Percentiles rank a stretch among this genome's conserved stretches.
These are phyloP conservation scores for Nymphicus hollandicus DNA, from an alignment of 2,113 vertebrate species.

Conservation along the genomic window DNA sequence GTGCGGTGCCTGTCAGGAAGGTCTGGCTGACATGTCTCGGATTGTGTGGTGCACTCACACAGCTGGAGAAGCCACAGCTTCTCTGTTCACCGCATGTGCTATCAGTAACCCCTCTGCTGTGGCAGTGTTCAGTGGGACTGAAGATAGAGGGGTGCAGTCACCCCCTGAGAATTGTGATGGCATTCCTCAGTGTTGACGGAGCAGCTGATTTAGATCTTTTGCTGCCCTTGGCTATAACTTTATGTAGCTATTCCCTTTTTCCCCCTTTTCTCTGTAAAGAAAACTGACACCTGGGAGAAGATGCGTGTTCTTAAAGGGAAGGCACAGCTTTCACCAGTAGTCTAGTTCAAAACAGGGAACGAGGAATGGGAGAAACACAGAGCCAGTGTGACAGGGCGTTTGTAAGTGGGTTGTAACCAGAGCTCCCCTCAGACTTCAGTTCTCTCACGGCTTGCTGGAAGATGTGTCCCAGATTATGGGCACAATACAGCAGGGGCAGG, in stretches of 20 bases:
- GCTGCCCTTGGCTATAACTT: background rate
- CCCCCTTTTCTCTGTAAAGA: background rate
- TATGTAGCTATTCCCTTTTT: background rate
- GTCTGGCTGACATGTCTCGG: background rate
- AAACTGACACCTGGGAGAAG: background rate
- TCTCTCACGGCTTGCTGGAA: background rate
- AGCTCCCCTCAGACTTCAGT: background rate
- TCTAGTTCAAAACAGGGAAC: background rate
- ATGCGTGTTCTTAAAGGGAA: background rate
- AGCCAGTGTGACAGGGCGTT: background rate
- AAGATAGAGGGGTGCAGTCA: background rate
- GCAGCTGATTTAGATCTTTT: background rate
- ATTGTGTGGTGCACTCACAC: accelerated
- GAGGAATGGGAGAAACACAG: background rate
- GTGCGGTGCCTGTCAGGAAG: constrained; percentile 33
- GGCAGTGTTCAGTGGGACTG: background rate
- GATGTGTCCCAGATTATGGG: background rate
- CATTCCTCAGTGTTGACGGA: background rate
- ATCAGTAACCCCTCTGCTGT: background rate
- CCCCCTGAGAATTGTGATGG: background rate
- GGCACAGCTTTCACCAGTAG: background rate
- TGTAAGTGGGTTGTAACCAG: background rate
- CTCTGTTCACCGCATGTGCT: accelerated
- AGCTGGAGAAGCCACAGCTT: background rate
- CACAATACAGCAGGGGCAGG: background rate